Evolutionary conservation across 2,113 vertebrate species (phyloP), one percentile per base, ranked within the genome.

Genomic region (Melospiza melodia): DNA sequence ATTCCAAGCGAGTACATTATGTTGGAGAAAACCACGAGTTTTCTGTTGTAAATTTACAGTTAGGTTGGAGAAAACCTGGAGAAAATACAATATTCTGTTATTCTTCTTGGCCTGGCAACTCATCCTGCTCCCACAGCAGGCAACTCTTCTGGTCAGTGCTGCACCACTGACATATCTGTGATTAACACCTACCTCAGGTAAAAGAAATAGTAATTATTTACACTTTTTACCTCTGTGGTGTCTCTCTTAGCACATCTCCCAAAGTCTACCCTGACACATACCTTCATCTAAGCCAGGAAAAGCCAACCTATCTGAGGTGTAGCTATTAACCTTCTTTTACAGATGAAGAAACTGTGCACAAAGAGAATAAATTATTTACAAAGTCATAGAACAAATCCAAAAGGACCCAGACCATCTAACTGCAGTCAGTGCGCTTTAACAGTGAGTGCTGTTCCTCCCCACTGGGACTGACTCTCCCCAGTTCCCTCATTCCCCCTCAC

Each of bases 321-420:
- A 68, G 61, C 68, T 92, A 75, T 95, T 88, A 86, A 92, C 76
- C 68, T 71, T 73, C 54, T 77, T 63, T 67, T 54, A 80, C 52
- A 57, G 76, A 92, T 61, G 72, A 68, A 23, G 48, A 84, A 96
- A 59, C 44, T 58, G 23, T 49, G 74, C 67, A 68, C 52, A 67
- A 67, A 85, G 61, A 92, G 65, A 93, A 88, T 88, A 63, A 91
- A 91, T 95, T 72, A 94, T 94, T 94, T 75, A 81, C 76, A 78
- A 92, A 74, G 87, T 87, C 89, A 62, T 1, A 54, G 74, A 87
- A 69, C 63, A 80, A 76, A 73, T 85, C 63, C 54, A 73, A 65
- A 69, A 91, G 39, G 13, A 46, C 33, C 9, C 51, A 73, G 55
- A 67, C 3, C 77, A 21, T 43, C 51, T 33, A 13, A 80, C 33